These are phyloP conservation scores for Microchrysa polita DNA, from an alignment of 2,888 invertebrate species.

Conservation along the genomic window DNA sequence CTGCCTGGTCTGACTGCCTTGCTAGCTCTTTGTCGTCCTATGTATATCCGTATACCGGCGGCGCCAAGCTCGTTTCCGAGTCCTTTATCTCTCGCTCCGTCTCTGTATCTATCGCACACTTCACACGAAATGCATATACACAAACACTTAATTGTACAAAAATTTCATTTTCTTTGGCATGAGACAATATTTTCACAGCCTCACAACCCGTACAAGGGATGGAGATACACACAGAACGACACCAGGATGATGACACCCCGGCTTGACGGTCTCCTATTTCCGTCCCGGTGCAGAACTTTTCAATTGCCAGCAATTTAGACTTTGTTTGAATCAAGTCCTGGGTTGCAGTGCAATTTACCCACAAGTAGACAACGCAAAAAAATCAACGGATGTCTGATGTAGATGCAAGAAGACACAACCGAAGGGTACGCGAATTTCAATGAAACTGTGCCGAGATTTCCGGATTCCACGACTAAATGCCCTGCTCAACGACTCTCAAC, in stretches of 20 bases:
- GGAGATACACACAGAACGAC: no score
- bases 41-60: no score
- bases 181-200: slow-evolving; percentile 23
- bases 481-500: slow-evolving; percentile 21
- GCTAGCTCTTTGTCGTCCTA: no score
- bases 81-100: neutral
- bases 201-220: no score
- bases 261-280: neutral
- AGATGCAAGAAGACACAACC: slow-evolving; percentile 10
- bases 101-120: neutral
- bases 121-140: neutral
- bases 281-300: neutral
- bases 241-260: no score
- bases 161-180: slow-evolving; percentile 10
- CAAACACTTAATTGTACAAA: slow-evolving; percentile 33
- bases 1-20: no score
- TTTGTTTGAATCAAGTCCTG: no score
- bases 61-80: no score
- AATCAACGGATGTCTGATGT: no score
- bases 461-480: slow-evolving; percentile 19
- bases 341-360: no score
- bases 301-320: no score
- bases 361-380: no score
- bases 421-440: slow-evolving; percentile 23
- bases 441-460: slow-evolving; percentile 19